phyloP scores from a whole-genome alignment of 1,140 invertebrate species.

The Pseudachorutes palmiensis region DNA sequence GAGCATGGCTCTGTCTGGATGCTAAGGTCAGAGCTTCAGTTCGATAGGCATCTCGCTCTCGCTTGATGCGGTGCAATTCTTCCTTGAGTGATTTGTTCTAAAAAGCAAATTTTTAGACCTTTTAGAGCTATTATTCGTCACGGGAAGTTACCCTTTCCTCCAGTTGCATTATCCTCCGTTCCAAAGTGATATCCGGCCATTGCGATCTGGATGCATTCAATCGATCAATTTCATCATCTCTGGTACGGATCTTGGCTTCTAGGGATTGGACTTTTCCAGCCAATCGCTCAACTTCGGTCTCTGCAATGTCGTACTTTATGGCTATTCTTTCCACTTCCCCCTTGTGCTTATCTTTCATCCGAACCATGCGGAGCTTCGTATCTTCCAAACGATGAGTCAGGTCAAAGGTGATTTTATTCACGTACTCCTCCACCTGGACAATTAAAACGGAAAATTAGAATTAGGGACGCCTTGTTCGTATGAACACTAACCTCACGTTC shows the following conservation, averaged over 20 bases:
- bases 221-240: conserved; percentile 18
- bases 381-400: not conserved
- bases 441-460: not conserved
- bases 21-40: not conserved
- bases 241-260: conserved; percentile 19
- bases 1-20: not conserved
- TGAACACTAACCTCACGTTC: conserved; percentile 7
- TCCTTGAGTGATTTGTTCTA: not conserved
- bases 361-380: not conserved
- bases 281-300: conserved; percentile 12
- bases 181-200: conserved; percentile 10
- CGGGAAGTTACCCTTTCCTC: conserved; percentile 14
- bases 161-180: not conserved
- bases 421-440: not conserved
- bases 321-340: not conserved
- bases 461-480: not conserved
- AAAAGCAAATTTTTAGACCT: not conserved
- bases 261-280: conserved; percentile 8
- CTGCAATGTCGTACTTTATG: not conserved
- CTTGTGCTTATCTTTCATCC: conserved; percentile 1
- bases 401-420: not conserved
- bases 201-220: not conserved
- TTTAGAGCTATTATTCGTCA: not conserved
- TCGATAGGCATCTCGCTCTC: conserved; percentile 1
- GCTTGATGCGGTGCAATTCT: not conserved